Evolutionary conservation across 1,140 invertebrate genomes (phyloP).

Genomic region (Trichomalopsis sarcophagae): DNA sequence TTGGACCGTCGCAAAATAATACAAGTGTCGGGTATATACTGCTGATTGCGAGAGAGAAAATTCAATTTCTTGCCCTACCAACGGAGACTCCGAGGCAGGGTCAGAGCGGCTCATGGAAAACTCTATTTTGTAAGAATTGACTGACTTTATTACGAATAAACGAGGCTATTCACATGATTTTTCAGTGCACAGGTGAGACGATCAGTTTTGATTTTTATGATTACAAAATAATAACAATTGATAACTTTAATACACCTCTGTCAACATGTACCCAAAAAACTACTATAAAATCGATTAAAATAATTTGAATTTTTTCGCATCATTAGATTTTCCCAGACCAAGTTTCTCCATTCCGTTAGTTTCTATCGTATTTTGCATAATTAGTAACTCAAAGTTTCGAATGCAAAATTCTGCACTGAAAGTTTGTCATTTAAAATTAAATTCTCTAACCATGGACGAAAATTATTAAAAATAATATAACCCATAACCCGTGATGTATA

Average conservation of each 20-base stretch:
- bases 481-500: no score
- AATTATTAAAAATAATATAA: no score
- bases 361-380: no score
- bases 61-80: constrained; percentile 53
- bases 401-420: no score
- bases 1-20: constrained; percentile 50
- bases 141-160: constrained; percentile 42
- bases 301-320: no score
- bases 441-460: no score
- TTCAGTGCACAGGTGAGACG: not conserved
- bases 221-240: not conserved
- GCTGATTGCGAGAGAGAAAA: constrained; percentile 57
- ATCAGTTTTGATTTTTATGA: constrained; percentile 12
- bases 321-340: no score
- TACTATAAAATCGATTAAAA: no score
- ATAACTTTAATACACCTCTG: not conserved
- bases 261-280: not conserved
- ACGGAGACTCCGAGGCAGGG: constrained; percentile 27
- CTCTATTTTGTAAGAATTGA: constrained; percentile 28
- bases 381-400: no score
- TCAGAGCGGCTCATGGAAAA: constrained; percentile 18
- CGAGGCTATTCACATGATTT: constrained; percentile 40
- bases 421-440: no score
- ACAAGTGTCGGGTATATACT: constrained; percentile 46
- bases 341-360: no score